These are phyloP conservation scores for Ailurus styani DNA, from an alignment of 2,113 vertebrate genomes.

Conservation along the genomic window DNA sequence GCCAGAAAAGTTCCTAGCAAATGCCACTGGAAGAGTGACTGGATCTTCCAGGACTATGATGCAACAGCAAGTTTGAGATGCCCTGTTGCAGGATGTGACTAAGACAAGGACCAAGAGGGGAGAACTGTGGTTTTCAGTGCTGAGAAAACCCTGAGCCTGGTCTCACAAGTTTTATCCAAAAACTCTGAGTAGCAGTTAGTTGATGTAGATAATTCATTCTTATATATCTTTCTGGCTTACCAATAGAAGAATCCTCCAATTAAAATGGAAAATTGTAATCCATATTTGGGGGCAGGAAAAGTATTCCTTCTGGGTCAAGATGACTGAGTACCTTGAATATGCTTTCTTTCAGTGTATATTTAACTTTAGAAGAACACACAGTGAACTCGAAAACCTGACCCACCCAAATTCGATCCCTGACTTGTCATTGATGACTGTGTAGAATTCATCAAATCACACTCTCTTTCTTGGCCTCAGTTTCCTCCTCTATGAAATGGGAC, in stretches of 20 bases:
- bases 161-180: neutral
- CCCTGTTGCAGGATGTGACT: accelerated
- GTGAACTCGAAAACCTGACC: neutral
- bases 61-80: neutral
- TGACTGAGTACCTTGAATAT: neutral
- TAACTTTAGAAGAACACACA: no score
- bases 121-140: accelerated
- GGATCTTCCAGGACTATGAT: neutral
- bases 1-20: neutral
- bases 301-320: neutral
- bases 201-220: neutral
- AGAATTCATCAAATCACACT: neutral
- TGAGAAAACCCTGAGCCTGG: neutral
- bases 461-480: neutral
- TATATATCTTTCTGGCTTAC: neutral
- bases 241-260: neutral
- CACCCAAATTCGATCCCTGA: accelerated
- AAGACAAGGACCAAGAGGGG: neutral
- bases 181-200: neutral
- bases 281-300: neutral
- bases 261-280: neutral
- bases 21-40: neutral
- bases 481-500: neutral
- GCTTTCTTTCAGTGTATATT: neutral
- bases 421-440: no score